Evolutionary conservation across 2,888 invertebrate species (phyloP).

Genomic region (Caradrina kadenii): DNA sequence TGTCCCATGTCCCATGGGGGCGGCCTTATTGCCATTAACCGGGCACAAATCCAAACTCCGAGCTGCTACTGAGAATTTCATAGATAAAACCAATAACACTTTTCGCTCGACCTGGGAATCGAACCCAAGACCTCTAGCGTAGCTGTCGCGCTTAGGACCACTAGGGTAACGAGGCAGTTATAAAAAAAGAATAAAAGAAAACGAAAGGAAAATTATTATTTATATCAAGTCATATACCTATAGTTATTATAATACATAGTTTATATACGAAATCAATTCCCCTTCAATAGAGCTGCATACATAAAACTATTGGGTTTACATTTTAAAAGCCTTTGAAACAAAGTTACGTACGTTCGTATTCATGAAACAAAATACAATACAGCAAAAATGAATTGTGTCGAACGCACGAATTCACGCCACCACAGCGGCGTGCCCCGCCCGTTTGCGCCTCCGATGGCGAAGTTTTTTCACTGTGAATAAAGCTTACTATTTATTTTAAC

Average conservation of each 20-base stretch:
- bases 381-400: conserved; percentile 56
- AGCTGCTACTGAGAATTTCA: too few relatives aligned
- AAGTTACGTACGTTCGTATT: conserved; percentile 48
- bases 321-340: conserved; percentile 46
- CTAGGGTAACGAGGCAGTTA: too few relatives aligned
- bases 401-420: conserved; percentile 42
- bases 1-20: too few relatives aligned
- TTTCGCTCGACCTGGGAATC: too few relatives aligned
- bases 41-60: too few relatives aligned
- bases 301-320: conserved; percentile 12
- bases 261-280: too few relatives aligned
- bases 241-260: too few relatives aligned
- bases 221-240: not conserved
- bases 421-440: not conserved
- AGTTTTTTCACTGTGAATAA: conserved; percentile 15
- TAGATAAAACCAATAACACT: too few relatives aligned
- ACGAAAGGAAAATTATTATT: not conserved
- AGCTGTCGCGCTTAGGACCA: too few relatives aligned
- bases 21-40: too few relatives aligned
- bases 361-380: conserved; percentile 47
- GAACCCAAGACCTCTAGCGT: too few relatives aligned
- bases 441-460: conserved; percentile 3
- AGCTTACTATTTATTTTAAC: conserved; percentile 14
- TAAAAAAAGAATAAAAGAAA: too few relatives aligned
- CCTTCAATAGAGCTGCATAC: conserved; percentile 11